Evolutionary conservation across 2,888 invertebrate species (phyloP), one percentile per base, ranked within the genome.

Genomic region (Drosophila longiperda): DNA sequence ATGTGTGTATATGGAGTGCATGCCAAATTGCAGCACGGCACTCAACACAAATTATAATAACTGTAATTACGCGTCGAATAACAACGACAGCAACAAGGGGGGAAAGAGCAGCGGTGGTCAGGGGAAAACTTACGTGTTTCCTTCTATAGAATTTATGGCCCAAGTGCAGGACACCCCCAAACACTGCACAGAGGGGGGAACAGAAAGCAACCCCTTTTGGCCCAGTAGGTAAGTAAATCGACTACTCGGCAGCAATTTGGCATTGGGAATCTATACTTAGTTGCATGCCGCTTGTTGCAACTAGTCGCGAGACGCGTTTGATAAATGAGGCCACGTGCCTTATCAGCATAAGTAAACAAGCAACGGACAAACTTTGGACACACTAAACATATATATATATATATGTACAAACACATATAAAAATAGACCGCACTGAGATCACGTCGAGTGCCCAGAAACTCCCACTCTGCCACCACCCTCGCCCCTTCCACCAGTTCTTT

Each of bases 321-420:
- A 91, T 89, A 92, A 92, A 91, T 90, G 92, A 90, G 90, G 92
- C 89, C 91, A 92, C 91, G 92, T 91, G 92, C 87, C 91, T 91
- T 91, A 91, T 92, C 91, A 80, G 74, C 72, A 55, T 73, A 68
- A 70, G 79, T 73, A 82, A 86, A 84, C 86, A 86, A 87, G 79
- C 85, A 68, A 74, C 70, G 65, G 60, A 78, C 68, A 53, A 66
- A 57, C 55, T 55, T 64, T 54, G 59, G 66, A 83, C 76, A 68
- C 55, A 70, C 61, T 26, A 33, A 32, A 33, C 23, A 38, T 8
- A 38, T 8, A 38, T 15, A 38, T 4, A 66, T 57, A 20, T 50
- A 54, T 26, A 66, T 33, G n/a, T n/a, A 50, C 29, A 11, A 38
- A 34, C 55, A 62, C 40, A 49, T 63, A 64, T 66, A 76, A 69